Conservation (phyloP, 2,888 invertebrate genomes). For the Synergus itoensis region DNA sequence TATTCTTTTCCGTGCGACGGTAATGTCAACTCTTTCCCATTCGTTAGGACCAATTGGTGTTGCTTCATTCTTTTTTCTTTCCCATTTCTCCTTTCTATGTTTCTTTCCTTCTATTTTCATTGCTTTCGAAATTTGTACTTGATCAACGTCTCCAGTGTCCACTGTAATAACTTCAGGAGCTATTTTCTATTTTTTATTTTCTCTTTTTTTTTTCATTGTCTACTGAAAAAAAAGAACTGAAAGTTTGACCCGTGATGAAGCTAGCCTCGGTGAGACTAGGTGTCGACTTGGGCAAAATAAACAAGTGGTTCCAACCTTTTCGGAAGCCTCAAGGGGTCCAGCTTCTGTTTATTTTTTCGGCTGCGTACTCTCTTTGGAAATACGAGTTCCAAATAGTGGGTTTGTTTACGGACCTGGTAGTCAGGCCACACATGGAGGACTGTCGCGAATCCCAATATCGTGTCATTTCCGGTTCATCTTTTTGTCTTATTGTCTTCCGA, state of each 20-base stretch:
- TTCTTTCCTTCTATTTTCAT: constrained; percentile 1
- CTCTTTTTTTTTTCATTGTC: neutral
- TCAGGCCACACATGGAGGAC: constrained; percentile 31
- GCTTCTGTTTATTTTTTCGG: constrained; percentile 37
- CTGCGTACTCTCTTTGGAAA: constrained; percentile 30
- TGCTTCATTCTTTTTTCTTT: neutral
- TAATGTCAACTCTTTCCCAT: neutral
- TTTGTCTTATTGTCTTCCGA: neutral
- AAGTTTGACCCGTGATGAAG: constrained; percentile 43
- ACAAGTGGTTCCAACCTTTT: constrained; percentile 55
- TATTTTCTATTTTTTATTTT: constrained; percentile 23
- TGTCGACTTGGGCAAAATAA: constrained; percentile 70
- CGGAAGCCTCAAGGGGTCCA: constrained; percentile 20
- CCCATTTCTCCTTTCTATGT: neutral
- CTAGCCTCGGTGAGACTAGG: constrained; percentile 45
- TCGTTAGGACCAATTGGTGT: constrained; percentile 22
- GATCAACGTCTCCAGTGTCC: neutral
- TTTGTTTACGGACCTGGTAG: constrained; percentile 5
- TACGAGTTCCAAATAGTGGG: constrained; percentile 13
- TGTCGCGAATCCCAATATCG: constrained; percentile 11
- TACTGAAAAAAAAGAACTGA: constrained; percentile 2
- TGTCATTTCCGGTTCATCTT: neutral
- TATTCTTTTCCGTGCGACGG: constrained; percentile 16
- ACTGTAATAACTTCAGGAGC: neutral
- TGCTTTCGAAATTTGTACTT: constrained; percentile 27